Evolutionary conservation across 2,797 vertebrate genomes (phyloP).

Genomic region (Acridotheres tristis): DNA sequence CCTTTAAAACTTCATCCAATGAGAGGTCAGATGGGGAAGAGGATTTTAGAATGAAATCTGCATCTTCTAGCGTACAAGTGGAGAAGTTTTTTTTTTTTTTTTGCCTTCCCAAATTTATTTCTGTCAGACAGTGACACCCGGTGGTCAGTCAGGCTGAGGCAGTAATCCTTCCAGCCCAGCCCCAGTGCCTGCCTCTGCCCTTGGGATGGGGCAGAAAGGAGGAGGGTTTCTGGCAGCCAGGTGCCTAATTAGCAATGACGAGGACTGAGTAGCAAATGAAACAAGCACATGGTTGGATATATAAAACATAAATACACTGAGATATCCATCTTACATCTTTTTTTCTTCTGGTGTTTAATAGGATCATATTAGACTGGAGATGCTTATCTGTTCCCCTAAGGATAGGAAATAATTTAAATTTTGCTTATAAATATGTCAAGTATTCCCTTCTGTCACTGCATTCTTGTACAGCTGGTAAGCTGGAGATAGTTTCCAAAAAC

Average conservation of each 20-base stretch:
- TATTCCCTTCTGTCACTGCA: slow-evolving; percentile 66
- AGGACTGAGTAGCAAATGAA: background rate
- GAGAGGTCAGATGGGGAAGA: background rate
- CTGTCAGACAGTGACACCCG: slow-evolving; percentile 45
- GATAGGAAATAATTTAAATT: slow-evolving; percentile 60
- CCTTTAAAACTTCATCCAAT: background rate
- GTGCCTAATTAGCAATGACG: background rate
- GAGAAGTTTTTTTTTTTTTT: background rate
- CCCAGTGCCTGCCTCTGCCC: background rate
- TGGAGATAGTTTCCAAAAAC: slow-evolving; percentile 61
- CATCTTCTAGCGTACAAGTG: rapidly evolving
- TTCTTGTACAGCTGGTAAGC: slow-evolving; percentile 66
- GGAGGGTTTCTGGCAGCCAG: background rate
- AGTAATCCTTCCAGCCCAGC: rapidly evolving
- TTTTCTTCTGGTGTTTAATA: background rate
- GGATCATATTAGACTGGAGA: background rate
- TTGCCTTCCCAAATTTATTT: background rate
- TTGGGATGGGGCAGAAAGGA: background rate
- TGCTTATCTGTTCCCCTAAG: slow-evolving; percentile 36
- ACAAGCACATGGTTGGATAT: rapidly evolving
- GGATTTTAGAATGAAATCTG: background rate
- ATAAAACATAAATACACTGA: background rate
- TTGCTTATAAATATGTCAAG: slow-evolving; percentile 67
- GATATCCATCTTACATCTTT: background rate
- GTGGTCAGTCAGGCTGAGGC: background rate